A percentile compares a stretch with the other conserved stretches of the same genome.
Evolutionary conservation across 1,140 invertebrate species (phyloP).

Genomic region (Gryon sp.): DNA sequence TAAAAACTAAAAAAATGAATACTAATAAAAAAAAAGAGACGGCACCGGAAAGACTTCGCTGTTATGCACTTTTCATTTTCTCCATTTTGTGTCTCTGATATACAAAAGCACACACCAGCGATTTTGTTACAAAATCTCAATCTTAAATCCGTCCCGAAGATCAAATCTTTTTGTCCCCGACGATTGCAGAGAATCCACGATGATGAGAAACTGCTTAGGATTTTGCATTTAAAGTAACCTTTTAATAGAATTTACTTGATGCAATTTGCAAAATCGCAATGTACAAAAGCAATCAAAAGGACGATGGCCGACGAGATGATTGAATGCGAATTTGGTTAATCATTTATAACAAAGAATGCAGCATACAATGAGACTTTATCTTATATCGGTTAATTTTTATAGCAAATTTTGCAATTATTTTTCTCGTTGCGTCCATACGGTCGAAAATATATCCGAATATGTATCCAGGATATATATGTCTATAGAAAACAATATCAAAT

Average conservation of each 20-base stretch:
- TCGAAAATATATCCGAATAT: too few relatives aligned
- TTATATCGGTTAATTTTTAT: too few relatives aligned
- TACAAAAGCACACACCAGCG: too few relatives aligned
- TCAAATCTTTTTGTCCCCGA: slow-evolving; percentile 14
- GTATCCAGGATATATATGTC: too few relatives aligned
- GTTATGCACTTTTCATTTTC: slow-evolving; percentile 39
- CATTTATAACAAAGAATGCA: slow-evolving; percentile 9
- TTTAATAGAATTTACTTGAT: slow-evolving; percentile 10
- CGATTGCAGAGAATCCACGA: neutral
- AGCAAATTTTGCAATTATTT: too few relatives aligned
- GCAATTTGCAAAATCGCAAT: slow-evolving; percentile 22
- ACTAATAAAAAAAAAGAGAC: too few relatives aligned
- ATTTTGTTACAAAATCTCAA: slow-evolving; percentile 24
- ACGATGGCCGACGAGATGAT: slow-evolving; percentile 10
- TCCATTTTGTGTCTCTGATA: slow-evolving; percentile 24
- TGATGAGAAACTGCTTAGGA: slow-evolving; percentile 2
- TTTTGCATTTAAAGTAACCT: slow-evolving; percentile 10
- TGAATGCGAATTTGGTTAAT: slow-evolving; percentile 42
- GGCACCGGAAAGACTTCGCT: slow-evolving; percentile 22
- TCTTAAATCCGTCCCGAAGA: slow-evolving; percentile 16
- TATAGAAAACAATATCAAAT: too few relatives aligned
- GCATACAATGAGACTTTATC: too few relatives aligned
- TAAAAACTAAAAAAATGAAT: too few relatives aligned
- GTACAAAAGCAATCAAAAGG: slow-evolving; percentile 29
- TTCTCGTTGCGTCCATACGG: too few relatives aligned